Base-by-base conservation (phyloP, 2,888 invertebrate species). In the Onthophagus sagittarius region DNA sequence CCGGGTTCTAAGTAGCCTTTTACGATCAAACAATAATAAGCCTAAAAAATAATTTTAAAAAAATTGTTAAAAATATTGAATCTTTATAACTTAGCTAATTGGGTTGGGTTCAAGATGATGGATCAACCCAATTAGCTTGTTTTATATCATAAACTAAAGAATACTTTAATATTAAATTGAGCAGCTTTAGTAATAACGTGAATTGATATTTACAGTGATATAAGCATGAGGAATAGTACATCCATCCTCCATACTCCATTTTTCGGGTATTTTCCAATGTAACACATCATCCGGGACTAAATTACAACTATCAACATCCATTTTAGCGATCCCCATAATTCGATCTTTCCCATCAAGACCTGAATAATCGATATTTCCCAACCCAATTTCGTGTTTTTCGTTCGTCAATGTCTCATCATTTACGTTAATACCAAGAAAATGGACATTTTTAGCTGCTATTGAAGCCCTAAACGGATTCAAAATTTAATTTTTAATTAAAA, bases 201-300 rank as follows among this genome's bases (percentile, higher is more conserved):
- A n/a, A n/a, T n/a, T n/a, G n/a, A n/a, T 15, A 32, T 9, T 67
- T 82, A 86, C 86, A 63, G 92, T 90, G 75, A 88, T 88, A 80
- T 94, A 95, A 0, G 93, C 93, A n/a, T 94, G 92, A 0, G 95
- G 95, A 0, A 94, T 88, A 0, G 93, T 91, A 2, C 93, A 92
- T 0, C 93, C 94, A 78, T 94, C 92, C 78, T 91, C 89, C 64
- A 94, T 85, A 15, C 87, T 88, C 93, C 94, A 94, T 5, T 87
- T 84, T 1, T 91, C 89, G 2, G 95, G 94, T 5, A 94, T 86
- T 62, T 88, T 84, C 94, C 94, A 95, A 15, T 85, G 80, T 23
- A 90, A 85, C 33, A 86, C 80, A 3, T 84, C 82, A 80, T 86
- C 86, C 4, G 82, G 78, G 0, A 81, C 76, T 31, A 86, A 73